A percentile compares a stretch with the other conserved stretches of the same genome.
Conservation (phyloP, 2,797 vertebrate species). For the Epinephelus coioides region DNA sequence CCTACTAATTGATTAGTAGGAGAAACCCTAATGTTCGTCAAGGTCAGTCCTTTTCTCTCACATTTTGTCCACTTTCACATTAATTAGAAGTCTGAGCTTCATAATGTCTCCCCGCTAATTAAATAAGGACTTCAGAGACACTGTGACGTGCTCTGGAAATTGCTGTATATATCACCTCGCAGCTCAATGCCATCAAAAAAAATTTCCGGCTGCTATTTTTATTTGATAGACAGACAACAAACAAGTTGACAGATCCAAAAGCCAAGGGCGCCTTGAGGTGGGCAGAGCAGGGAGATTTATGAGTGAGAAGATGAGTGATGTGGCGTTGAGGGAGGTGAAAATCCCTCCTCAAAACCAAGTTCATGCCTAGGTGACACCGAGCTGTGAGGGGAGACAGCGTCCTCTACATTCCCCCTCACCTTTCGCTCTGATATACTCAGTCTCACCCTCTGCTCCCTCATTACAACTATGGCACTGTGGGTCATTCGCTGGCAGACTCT, state of each 20-base stretch:
- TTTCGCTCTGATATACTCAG: conserved; percentile 2
- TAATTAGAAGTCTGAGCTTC: conserved; percentile 24
- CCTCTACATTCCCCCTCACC: conserved; percentile 15
- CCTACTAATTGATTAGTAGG: conserved; percentile 5
- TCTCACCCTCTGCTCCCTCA: conserved; percentile 24
- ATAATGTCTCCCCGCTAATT: conserved; percentile 36
- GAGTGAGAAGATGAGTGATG: conserved; percentile 56
- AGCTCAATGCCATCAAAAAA: conserved; percentile 21
- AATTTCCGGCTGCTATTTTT: conserved; percentile 32
- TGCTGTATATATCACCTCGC: background rate
- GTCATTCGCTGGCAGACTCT: conserved; percentile 25
- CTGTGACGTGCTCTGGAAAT: conserved; percentile 18
- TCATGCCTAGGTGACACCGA: conserved; percentile 50
- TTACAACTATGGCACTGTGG: conserved; percentile 23
- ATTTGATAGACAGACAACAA: conserved; percentile 55
- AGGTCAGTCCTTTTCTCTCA: conserved; percentile 7
- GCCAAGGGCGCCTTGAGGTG: conserved; percentile 54
- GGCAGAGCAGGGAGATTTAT: conserved; percentile 62
- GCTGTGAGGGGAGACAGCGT: background rate
- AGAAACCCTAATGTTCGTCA: conserved; percentile 20
- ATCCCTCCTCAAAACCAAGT: conserved; percentile 50
- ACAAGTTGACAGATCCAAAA: conserved; percentile 55
- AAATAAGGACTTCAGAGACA: conserved; percentile 15
- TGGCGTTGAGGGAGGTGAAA: conserved; percentile 33
- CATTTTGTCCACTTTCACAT: conserved; percentile 5